Conservation (phyloP, 1,140 invertebrate species). For the Halyomorpha halys region DNA sequence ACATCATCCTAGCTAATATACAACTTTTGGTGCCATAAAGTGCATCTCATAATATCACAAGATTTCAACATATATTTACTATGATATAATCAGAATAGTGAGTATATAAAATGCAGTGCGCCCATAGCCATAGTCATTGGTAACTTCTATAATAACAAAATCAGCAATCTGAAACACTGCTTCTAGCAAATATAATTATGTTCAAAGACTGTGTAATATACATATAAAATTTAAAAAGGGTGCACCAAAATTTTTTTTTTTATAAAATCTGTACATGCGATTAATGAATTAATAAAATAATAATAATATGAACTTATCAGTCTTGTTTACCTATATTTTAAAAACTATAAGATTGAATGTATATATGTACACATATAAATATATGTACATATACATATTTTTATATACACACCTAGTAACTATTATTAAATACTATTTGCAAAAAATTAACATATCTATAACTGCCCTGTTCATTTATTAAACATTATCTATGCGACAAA, state of each 20-base stretch:
- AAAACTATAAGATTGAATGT: constrained; percentile 21
- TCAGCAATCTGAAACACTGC: constrained; percentile 9
- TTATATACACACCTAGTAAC: constrained; percentile 24
- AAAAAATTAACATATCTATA: constrained; percentile 26
- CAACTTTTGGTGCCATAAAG: constrained; percentile 13
- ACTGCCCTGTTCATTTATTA: constrained; percentile 24
- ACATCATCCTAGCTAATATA: constrained; percentile 10
- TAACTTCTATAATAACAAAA: constrained; percentile 17
- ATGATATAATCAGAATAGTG: constrained; percentile 19
- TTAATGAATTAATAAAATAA: constrained; percentile 14
- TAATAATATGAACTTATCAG: constrained; percentile 26
- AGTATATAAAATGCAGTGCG: constrained; percentile 22
- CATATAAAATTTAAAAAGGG: constrained; percentile 6
- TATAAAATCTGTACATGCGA: constrained; percentile 18
- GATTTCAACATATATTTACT: constrained; percentile 20
- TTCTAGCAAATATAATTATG: constrained; percentile 10
- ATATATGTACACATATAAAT: constrained; percentile 10
- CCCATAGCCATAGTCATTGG: constrained; percentile 15
- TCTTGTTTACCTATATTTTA: constrained; percentile 27
- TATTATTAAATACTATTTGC: constrained; percentile 25
- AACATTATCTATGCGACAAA: constrained; percentile 21
- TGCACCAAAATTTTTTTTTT: constrained; percentile 13
- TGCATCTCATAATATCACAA: constrained; percentile 24
- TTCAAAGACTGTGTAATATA: constrained; percentile 9
- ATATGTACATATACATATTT: constrained; percentile 13